Base-by-base conservation (phyloP, 2,888 invertebrate species). In the Nemoura dubitans region DNA sequence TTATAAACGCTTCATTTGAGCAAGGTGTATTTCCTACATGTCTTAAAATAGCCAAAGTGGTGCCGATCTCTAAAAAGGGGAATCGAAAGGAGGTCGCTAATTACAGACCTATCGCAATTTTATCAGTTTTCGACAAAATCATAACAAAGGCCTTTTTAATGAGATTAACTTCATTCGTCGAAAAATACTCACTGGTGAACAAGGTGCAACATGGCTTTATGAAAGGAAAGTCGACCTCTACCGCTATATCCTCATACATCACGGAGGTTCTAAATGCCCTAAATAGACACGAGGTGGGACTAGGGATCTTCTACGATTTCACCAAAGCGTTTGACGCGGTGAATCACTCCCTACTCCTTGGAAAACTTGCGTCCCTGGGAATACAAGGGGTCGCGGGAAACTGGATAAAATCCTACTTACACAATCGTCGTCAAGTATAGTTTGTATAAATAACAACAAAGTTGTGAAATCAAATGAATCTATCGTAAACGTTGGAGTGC, bases 31-130 rank as follows among this genome's bases (percentile, higher is more conserved):
- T 78, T 78, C 78, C 78, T 10, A 28, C 26, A 2, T 27, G 78
- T 26, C 28, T 78, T 26, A 78, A 78, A 26, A 78, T 27, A 78
- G 26, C 78, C 10, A 78, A 78, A 78, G 78, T 78, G 7, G 28
- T 27, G 10, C 28, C 27, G 5, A 78, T 78, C 16, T 78, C 25
- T 27, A 78, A 88, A 86, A 76, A 82, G 25, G 84, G 84, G 28
- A 42, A 86, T 36, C 81, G 85, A 29, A 26, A 78, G 27, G 28
- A 78, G 3, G 28, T 78, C 7, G 78, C 26, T 84, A 88, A 88
- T 59, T 88, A 81, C 43, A 83, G 88, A 85, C 88, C 87, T 26
- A 88, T 88, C 16, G 77, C 87, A 25, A 30, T 88, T 30, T 28
- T 87, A 36, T 85, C 86, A 25, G 59, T 59, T 25, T 87, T 88